Evolutionary conservation across 2,888 invertebrate genomes (phyloP), one percentile per base, ranked within the genome.

Genomic region (Deroplatys truncata): DNA sequence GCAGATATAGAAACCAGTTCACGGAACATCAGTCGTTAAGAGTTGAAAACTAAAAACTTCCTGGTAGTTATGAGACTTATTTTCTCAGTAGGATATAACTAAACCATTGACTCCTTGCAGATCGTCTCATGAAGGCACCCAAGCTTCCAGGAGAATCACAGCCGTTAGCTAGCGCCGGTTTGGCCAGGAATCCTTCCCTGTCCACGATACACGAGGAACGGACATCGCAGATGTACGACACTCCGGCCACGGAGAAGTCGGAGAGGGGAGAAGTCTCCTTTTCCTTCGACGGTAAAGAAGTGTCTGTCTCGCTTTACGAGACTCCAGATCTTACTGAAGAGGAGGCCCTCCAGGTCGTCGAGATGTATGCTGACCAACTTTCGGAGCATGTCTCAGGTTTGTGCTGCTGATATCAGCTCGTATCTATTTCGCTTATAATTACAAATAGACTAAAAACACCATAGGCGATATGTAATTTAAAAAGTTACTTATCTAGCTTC

Each of bases 301-400:
- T 98, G 0, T 98, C 98, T 0, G 97, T 98, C 0, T 98, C 98
- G 7, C 93, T 98, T 4, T 98, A 98, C 92, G 98, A 98, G 94
- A 98, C 98, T 0, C 98, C 98, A 0, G 98, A 98, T 93, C 94
- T 98, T 88, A 98, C 98, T 0, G 98, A 98, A 93, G 98, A 98
- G 93, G 98, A 98, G 94, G 98, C 98, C 0, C 94, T 98, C 72
- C 97, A 98, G 94, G 98, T 98, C 92, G 97, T 98, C 0, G 98
- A 98, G 95, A 98, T 98, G 98, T 98, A 98, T 92, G 98, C 98
- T 0, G 98, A 98, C 93, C 98, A 98, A 93, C 94, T 98, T 90
- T 98, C 98, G 0, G 98, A 98, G 94, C 97, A 98, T 92, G 96
- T 98, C 20, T 95, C 96, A 91, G 95, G 95, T 95, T 92, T 93